These are phyloP conservation scores for Struthio camelus DNA, from an alignment of 2,113 vertebrate species.

Conservation along the genomic window DNA sequence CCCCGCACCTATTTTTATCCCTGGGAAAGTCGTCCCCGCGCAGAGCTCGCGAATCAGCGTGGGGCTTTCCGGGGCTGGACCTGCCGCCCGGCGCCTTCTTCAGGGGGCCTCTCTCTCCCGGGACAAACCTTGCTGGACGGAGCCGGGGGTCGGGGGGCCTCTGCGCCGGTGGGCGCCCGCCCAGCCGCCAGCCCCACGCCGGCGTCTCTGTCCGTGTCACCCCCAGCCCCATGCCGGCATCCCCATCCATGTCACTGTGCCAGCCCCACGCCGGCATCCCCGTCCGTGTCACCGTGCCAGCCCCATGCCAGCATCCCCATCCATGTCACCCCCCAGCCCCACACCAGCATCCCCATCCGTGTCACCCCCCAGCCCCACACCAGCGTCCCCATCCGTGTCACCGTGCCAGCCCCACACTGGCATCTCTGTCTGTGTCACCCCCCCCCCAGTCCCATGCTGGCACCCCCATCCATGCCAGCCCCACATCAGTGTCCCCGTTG, in stretches of 20 bases:
- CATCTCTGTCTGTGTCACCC: not conserved
- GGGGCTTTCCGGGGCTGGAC: too few species aligned
- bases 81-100: too few species aligned
- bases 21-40: conserved; percentile 51
- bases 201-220: not conserved
- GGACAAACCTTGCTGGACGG: not conserved
- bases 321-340: too few species aligned
- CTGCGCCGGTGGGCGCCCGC: not conserved
- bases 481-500: not conserved
- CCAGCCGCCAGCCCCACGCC: not conserved
- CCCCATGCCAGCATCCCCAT: too few species aligned
- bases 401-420: not conserved
- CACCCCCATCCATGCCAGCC: too few species aligned
- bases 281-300: not conserved
- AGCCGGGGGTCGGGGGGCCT: not conserved
- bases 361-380: not conserved
- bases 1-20: conserved; percentile 62
- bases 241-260: not conserved
- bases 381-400: not conserved
- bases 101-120: too few species aligned
- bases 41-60: too few species aligned
- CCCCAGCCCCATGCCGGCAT: not conserved
- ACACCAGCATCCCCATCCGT: not conserved
- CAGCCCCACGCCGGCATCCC: not conserved
- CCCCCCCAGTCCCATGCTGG: too few species aligned